Evolutionary conservation across 2,888 invertebrate species (phyloP), one percentile per base, ranked within the genome.

Genomic region (Lamellibrachia columna): DNA sequence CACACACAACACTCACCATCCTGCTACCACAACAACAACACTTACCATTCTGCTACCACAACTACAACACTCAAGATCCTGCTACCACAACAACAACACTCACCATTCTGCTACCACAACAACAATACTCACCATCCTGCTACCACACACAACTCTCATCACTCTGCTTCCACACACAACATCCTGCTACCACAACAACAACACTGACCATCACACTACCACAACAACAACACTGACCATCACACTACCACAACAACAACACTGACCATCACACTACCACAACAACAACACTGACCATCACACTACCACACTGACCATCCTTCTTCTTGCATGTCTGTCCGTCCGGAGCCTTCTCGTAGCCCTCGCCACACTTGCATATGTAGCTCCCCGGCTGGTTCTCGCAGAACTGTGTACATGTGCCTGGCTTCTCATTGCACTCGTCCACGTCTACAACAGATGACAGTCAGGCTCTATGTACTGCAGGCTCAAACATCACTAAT

Each of bases 291-390:
- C 75, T 40, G 40, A 40, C 40, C 40, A 40, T 40, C 40, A 40
- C 22, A 75, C 75, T 6, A 4, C 4, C 7, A 11, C 53, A 95
- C 96, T 95, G 94, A 95, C 97, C 97, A 95, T 99, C 99, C 95
- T 98, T 98, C 90, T 98, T 99, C 97, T 99, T 99, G 97, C 99
- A 99, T 0, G 97, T 97, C 95, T 94, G 93, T 98, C 98, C 96
- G 98, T 95, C 95, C 11, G 96, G 98, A 94, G 98, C 98, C 53
- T 99, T 97, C 0, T 97, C 96, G 96, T 99, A 99, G 3, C 99
- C 99, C 40, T 98, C 98, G 95, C 98, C 98, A 96, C 99, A 99
- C 96, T 99, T 99, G 96, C 99, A 99, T 95, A 98, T 98, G 97
- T 98, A 99, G 8, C 98, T 98, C 22, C 99, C 99, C 0, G 98